Evolutionary conservation across 2,113 vertebrate genomes (phyloP).

Genomic region (Columba janthina): DNA sequence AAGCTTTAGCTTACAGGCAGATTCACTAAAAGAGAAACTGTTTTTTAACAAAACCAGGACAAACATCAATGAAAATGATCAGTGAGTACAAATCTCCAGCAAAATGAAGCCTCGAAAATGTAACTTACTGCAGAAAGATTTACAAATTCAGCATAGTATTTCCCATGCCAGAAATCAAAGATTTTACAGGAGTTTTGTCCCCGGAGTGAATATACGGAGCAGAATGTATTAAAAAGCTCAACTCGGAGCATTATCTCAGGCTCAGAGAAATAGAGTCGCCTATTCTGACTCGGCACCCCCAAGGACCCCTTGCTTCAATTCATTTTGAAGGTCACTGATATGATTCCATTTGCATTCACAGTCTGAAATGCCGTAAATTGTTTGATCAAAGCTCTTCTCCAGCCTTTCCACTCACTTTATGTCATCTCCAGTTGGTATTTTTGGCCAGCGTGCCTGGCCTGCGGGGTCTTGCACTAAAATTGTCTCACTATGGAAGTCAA

Average conservation of each 20-base stretch:
- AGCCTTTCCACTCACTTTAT: not conserved
- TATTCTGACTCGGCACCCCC: not conserved
- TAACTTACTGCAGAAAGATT: not conserved
- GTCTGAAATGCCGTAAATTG: constrained; percentile 26
- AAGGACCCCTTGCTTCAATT: constrained; percentile 10
- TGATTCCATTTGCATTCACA: constrained; percentile 33
- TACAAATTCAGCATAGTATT: not conserved
- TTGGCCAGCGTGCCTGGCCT: not conserved
- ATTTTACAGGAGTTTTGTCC: constrained; percentile 25
- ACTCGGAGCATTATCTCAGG: not conserved
- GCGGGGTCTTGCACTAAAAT: not conserved
- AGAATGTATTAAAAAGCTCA: constrained; percentile 12
- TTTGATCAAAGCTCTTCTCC: constrained; percentile 16
- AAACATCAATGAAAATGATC: not conserved
- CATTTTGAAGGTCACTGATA: constrained; percentile 43
- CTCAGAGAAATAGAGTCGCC: not conserved
- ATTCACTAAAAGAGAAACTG: too few relatives aligned
- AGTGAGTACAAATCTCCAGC: not conserved
- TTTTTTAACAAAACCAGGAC: too few relatives aligned
- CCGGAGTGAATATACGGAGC: constrained; percentile 9
- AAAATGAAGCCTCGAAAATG: not conserved
- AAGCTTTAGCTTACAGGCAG: too few relatives aligned
- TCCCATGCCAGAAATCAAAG: constrained; percentile 1
- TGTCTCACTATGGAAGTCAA: not conserved
- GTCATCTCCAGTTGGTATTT: constrained; percentile 21